phyloP scores from a whole-genome alignment of 2,888 invertebrate genomes.

The Muschampia plurimacula region DNA sequence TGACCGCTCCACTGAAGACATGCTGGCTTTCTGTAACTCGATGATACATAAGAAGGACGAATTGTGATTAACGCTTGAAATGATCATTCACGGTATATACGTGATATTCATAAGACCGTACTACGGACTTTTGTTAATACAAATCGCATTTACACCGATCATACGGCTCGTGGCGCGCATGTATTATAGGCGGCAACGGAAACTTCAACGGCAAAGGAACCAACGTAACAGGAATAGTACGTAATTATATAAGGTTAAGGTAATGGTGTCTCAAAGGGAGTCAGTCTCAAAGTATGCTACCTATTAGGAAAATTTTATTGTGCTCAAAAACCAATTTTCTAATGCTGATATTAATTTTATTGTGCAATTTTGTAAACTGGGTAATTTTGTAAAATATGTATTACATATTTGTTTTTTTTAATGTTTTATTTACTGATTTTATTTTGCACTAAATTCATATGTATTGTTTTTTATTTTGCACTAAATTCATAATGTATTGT shows the following conservation, averaged over 20 bases:
- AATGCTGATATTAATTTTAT: neutral
- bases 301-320: neutral
- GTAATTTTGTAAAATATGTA: neutral
- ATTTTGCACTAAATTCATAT: no score
- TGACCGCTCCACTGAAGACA: conserved; percentile 81
- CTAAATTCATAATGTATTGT: no score
- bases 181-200: neutral
- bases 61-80: conserved; percentile 58
- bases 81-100: conserved; percentile 5
- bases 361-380: neutral
- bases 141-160: conserved; percentile 1
- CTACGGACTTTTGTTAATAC: conserved; percentile 8
- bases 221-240: neutral
- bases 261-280: neutral
- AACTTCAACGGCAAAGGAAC: neutral
- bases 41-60: conserved; percentile 68
- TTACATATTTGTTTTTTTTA: no score
- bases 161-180: conserved; percentile 9
- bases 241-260: neutral
- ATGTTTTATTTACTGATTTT: no score
- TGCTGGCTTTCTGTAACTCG: conserved; percentile 78
- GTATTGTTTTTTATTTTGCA: no score
- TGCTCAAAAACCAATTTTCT: conserved; percentile 4
- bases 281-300: neutral
- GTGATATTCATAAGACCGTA: conserved; percentile 13